Base-by-base conservation (phyloP, 2,113 vertebrate species). In the Panthera leo region DNA sequence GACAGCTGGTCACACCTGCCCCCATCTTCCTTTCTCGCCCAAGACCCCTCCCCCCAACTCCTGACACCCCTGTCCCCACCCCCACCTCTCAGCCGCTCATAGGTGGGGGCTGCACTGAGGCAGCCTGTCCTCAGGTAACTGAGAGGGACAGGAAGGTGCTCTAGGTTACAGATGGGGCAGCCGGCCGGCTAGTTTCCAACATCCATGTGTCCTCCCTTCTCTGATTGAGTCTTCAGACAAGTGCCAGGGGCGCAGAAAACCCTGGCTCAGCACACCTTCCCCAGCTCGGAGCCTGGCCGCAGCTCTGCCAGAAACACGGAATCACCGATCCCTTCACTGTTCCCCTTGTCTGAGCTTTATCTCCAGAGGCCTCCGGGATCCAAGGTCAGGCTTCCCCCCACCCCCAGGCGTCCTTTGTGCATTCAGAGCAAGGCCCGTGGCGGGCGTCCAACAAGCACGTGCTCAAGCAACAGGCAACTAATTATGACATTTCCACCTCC, bases 361-460 rank as follows among this genome's bases (percentile, higher is more conserved):
- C 61, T 89, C 86, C 71, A 0, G 0, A 27, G 34, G 85, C 85
- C 70, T 70, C 55, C 18, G 0, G 0, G 0, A 2, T 5, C 79
- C 68, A 75, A 94, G 94, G 75, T 34, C 91, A 53, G 83, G 27
- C 73, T 23, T 89, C 79, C 87, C 55, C 21, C 58, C 58, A 73
- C 48, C 31, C 82, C 85, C 19, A 5, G 45, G 31, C 36, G 1
- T 0, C 42, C 70, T 39, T 15, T 88, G 95, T 45, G 68, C 55
- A 23, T 21, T 39, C 85, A 85, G 48, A 31, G 55, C 3, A 2
- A 65, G n/a, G 9, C 3, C 45, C 51, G 8, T 0, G 2, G 67
- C 2, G 31, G 63, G 65, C 0, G 0, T 36, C 42, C 4, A 2
- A 34, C 19, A 31, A 9, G 6, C 36, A n/a, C 0, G 0, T 1